Conservation (phyloP, 2,113 vertebrate species). For the Passer montanus region DNA sequence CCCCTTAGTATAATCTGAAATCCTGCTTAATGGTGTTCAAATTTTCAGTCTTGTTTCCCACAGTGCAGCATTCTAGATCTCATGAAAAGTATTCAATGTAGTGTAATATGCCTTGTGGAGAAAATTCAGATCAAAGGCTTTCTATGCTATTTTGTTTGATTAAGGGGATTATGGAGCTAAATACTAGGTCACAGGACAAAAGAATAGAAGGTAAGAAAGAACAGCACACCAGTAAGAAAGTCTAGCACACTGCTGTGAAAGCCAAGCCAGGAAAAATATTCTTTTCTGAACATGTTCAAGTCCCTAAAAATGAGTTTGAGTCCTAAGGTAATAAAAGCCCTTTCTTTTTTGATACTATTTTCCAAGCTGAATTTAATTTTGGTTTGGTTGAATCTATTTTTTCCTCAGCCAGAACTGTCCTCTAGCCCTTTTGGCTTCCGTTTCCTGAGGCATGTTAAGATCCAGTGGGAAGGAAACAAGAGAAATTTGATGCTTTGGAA, state of each 20-base stretch:
- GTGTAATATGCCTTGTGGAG: background rate
- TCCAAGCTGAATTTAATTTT: background rate
- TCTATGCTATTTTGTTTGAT: background rate
- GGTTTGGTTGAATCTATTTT: background rate
- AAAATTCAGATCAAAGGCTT: background rate
- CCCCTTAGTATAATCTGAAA: background rate
- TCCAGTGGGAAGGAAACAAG: background rate
- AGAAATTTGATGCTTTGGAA: background rate
- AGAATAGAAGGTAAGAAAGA: background rate
- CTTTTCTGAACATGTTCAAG: background rate
- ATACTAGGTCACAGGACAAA: background rate
- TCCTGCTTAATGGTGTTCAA: conserved; percentile 4
- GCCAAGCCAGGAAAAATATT: background rate
- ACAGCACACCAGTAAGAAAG: background rate
- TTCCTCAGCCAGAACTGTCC: background rate
- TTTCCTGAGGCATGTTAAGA: background rate
- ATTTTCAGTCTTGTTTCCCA: background rate
- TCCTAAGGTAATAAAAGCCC: background rate
- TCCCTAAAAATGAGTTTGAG: background rate
- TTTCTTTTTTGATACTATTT: background rate
- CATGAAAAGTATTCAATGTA: background rate
- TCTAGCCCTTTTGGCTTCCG: background rate
- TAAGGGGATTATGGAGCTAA: background rate
- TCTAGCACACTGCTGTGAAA: background rate
- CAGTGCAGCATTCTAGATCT: background rate